phyloP scores from a whole-genome alignment of 2,113 vertebrate species.

The Pyxicephalus adspersus region DNA sequence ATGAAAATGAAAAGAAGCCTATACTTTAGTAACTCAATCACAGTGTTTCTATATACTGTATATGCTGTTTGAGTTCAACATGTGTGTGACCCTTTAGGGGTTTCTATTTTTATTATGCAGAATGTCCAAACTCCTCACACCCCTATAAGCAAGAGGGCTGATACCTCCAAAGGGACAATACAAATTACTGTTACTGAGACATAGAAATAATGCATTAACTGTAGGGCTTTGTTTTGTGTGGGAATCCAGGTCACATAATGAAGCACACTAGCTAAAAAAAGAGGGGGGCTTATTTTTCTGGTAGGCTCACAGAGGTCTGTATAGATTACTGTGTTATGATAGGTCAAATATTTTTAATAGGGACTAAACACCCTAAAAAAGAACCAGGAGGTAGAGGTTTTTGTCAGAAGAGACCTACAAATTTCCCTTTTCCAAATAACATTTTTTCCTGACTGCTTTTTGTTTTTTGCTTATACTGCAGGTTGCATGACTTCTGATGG shows the following conservation, averaged over 20 bases:
- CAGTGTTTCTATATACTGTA: neutral
- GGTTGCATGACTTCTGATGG: too few species aligned
- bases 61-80: neutral
- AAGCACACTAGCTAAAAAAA: neutral
- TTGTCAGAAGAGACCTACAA: too few species aligned
- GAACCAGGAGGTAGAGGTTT: too few species aligned
- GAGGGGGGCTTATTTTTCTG: neutral
- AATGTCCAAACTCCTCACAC: constrained; percentile 12
- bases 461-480: too few species aligned
- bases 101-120: constrained; percentile 16
- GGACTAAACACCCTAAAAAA: too few species aligned
- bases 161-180: constrained; percentile 20
- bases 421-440: too few species aligned
- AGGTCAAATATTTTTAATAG: too few species aligned
- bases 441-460: too few species aligned
- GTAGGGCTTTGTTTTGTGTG: neutral
- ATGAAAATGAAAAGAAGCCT: too few species aligned
- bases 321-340: too few species aligned
- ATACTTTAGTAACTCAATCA: too few species aligned
- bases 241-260: neutral
- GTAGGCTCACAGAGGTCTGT: too few species aligned
- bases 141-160: constrained; percentile 25
- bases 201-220: neutral
- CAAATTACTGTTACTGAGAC: neutral
- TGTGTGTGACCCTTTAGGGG: constrained; percentile 4